Evolutionary conservation across 2,888 invertebrate genomes (phyloP).

Genomic region (Andrena trimmerana): DNA sequence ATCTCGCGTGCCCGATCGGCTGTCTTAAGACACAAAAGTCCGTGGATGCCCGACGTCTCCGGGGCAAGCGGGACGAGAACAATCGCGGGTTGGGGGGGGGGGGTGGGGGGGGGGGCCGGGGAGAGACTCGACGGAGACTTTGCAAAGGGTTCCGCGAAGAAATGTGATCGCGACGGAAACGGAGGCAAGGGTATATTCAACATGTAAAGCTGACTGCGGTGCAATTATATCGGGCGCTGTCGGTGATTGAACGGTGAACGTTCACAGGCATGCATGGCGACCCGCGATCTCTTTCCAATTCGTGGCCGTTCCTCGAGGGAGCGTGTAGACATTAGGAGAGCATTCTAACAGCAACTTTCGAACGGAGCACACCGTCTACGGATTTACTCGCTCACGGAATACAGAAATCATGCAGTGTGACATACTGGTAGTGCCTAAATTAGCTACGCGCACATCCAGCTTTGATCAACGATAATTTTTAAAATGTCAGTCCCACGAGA

Average conservation of each 20-base stretch:
- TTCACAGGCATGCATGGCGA: conserved; percentile 14
- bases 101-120: too few relatives aligned
- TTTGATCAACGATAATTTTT: conserved; percentile 60
- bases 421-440: conserved; percentile 30
- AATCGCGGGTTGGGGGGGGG: too few relatives aligned
- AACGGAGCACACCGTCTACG: not conserved
- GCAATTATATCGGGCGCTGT: conserved; percentile 2
- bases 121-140: not conserved
- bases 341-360: conserved; percentile 17
- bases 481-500: conserved; percentile 15
- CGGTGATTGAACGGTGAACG: not conserved
- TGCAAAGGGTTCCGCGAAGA: not conserved
- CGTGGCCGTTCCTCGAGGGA: not conserved
- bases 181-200: conserved; percentile 14
- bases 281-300: not conserved
- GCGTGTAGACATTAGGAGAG: not conserved
- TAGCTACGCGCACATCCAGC: conserved; percentile 54
- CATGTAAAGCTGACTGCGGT: conserved; percentile 33
- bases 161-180: not conserved
- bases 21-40: too few relatives aligned
- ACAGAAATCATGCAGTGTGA: conserved; percentile 41
- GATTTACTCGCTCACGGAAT: not conserved
- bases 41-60: too few relatives aligned
- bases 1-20: not conserved
- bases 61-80: too few relatives aligned